Evolutionary conservation across 2,888 invertebrate species (phyloP).

Genomic region (Nyleta sp.): DNA sequence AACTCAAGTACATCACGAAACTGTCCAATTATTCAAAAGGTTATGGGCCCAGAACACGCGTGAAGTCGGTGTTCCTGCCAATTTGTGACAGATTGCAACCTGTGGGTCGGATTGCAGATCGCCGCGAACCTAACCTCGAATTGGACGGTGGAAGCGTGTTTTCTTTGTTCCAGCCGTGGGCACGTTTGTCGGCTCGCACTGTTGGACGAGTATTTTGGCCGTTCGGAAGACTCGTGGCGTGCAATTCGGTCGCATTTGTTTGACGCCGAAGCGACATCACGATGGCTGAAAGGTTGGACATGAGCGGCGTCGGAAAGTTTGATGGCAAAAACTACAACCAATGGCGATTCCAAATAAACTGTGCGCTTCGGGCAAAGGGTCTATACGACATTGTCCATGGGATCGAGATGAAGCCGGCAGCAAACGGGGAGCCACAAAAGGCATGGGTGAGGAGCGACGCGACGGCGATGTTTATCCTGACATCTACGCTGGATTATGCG

Average conservation of each 20-base stretch:
- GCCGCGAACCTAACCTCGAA: neutral
- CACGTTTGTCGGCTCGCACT: neutral
- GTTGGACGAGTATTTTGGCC: too few relatives aligned
- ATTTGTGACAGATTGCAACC: neutral
- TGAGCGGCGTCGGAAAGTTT: conserved; percentile 20
- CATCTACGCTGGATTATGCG: conserved; percentile 40
- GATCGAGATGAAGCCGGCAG: neutral
- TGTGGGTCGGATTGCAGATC: neutral
- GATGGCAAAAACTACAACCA: conserved; percentile 49
- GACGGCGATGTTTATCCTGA: conserved; percentile 44
- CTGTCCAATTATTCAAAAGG: too few relatives aligned
- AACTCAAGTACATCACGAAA: too few relatives aligned
- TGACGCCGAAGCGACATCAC: neutral
- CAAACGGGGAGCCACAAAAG: neutral
- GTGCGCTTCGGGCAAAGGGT: conserved; percentile 33
- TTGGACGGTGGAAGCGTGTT: neutral
- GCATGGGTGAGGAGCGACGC: conserved; percentile 37
- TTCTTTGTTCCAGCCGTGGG: neutral
- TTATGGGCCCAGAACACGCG: conserved; percentile 29
- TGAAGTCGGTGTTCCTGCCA: neutral
- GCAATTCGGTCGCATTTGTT: neutral
- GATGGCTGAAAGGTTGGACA: conserved; percentile 21
- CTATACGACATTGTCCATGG: conserved; percentile 23
- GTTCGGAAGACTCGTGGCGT: neutral
- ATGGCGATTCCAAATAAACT: conserved; percentile 43